Percentiles rank a stretch among this genome's conserved stretches.
phyloP scores from a whole-genome alignment of 2,113 vertebrate genomes.

The Dicaeum eximium region DNA sequence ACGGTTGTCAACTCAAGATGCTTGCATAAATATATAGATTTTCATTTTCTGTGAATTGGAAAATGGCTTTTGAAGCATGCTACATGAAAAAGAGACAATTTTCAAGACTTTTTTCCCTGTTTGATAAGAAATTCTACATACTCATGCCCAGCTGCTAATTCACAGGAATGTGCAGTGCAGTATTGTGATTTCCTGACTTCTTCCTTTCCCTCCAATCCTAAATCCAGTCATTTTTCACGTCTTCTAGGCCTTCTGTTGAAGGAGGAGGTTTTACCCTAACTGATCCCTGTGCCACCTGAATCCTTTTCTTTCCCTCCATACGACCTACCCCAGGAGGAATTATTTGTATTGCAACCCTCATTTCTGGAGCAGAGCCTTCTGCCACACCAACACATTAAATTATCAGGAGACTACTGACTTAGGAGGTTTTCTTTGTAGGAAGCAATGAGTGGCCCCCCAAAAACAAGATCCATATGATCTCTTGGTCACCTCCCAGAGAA shows the following conservation, averaged over 20 bases:
- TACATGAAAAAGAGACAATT: neutral
- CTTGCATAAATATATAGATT: neutral
- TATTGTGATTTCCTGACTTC: neutral
- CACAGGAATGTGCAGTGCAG: neutral
- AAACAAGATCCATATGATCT: neutral
- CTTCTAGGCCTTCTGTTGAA: neutral
- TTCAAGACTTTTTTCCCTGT: neutral
- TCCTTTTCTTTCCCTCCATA: neutral
- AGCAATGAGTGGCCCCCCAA: neutral
- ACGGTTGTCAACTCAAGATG: neutral
- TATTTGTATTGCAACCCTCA: neutral
- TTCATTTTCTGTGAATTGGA: neutral
- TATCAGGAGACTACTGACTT: too few relatives aligned
- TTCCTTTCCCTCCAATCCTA: neutral
- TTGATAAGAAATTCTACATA: neutral
- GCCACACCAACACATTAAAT: neutral
- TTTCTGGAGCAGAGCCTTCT: neutral
- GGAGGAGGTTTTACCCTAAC: neutral
- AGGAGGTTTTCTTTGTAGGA: neutral
- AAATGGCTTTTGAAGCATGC: neutral
- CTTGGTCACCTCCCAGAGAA: neutral
- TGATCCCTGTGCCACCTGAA: neutral
- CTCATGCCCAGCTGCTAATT: neutral
- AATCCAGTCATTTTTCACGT: neutral
- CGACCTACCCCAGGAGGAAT: neutral